Evolutionary conservation across 2,888 invertebrate species (phyloP).

Genomic region (Hoplodrina blanda): DNA sequence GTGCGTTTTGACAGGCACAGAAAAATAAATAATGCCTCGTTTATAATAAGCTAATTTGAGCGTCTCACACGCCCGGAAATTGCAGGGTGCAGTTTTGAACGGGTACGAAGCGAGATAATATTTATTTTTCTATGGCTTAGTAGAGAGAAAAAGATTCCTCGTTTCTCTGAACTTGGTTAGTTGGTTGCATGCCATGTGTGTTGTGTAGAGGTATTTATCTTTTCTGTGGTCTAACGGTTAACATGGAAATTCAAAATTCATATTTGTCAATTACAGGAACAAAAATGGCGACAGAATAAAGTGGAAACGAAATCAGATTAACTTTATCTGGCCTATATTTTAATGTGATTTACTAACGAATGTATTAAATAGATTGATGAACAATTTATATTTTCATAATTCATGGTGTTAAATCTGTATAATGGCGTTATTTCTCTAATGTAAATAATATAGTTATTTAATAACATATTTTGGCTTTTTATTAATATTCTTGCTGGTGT

Average conservation of each 20-base stretch:
- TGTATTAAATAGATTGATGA: constrained; percentile 64
- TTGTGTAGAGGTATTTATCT: constrained; percentile 12
- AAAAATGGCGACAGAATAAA: constrained; percentile 89
- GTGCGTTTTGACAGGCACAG: not conserved
- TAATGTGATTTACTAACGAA: constrained; percentile 62
- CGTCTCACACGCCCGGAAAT: not conserved
- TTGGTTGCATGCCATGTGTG: constrained; percentile 39
- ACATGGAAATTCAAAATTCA: constrained; percentile 39
- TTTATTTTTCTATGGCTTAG: constrained; percentile 15
- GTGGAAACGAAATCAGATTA: constrained; percentile 83
- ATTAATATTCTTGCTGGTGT: constrained; percentile 52
- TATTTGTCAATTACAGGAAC: constrained; percentile 83
- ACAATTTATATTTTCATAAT: constrained; percentile 78
- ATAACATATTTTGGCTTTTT: constrained; percentile 63
- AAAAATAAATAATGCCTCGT: constrained; percentile 6
- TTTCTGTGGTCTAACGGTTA: constrained; percentile 18
- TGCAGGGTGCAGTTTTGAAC: not conserved
- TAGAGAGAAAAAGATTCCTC: constrained; percentile 17
- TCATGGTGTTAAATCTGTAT: constrained; percentile 73
- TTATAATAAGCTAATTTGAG: not conserved
- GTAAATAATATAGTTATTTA: constrained; percentile 80
- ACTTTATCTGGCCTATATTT: constrained; percentile 61
- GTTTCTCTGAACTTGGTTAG: constrained; percentile 27
- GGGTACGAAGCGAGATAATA: not conserved
- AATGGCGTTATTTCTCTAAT: constrained; percentile 77